These are phyloP conservation scores for Neelides sp. DNA, from an alignment of 1,140 invertebrate species.

Conservation along the genomic window DNA sequence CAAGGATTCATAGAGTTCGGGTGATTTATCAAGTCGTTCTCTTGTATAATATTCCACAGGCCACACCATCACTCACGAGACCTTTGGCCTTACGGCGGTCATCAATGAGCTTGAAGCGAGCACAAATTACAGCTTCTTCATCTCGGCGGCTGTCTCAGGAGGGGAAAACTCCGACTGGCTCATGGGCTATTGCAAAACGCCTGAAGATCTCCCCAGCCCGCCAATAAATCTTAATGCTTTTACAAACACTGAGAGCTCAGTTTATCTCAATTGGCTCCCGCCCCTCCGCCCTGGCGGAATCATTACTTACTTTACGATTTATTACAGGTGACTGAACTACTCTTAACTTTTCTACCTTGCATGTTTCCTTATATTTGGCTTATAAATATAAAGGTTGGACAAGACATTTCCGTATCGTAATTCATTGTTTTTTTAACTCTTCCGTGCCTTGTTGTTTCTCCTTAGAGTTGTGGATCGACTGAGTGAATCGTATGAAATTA, in stretches of 20 bases:
- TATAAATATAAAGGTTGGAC: not conserved
- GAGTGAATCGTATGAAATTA: slow-evolving; percentile 18
- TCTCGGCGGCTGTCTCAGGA: slow-evolving; percentile 53
- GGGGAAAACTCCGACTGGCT: slow-evolving; percentile 59
- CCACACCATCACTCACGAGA: slow-evolving; percentile 44
- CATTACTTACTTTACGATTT: slow-evolving; percentile 37
- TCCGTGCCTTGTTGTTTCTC: not conserved
- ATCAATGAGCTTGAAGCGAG: slow-evolving; percentile 51
- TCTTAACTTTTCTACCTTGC: no score
- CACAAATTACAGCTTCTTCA: slow-evolving; percentile 66
- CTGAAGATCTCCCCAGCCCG: slow-evolving; percentile 55
- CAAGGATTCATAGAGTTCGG: no score
- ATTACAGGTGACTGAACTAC: not conserved
- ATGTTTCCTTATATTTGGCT: no score
- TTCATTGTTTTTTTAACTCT: not conserved
- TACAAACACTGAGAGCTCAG: slow-evolving; percentile 50
- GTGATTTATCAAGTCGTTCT: no score
- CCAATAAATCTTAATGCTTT: slow-evolving; percentile 62
- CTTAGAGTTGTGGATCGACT: not conserved
- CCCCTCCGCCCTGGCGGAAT: slow-evolving; percentile 58
- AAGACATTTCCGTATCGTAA: not conserved
- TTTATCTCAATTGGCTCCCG: slow-evolving; percentile 62
- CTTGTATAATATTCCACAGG: slow-evolving; percentile 2
- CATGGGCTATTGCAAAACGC: slow-evolving; percentile 55
- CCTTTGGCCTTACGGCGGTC: slow-evolving; percentile 40